phyloP scores from a whole-genome alignment of 2,113 vertebrate genomes.

The Apistogramma diplotaenia region DNA sequence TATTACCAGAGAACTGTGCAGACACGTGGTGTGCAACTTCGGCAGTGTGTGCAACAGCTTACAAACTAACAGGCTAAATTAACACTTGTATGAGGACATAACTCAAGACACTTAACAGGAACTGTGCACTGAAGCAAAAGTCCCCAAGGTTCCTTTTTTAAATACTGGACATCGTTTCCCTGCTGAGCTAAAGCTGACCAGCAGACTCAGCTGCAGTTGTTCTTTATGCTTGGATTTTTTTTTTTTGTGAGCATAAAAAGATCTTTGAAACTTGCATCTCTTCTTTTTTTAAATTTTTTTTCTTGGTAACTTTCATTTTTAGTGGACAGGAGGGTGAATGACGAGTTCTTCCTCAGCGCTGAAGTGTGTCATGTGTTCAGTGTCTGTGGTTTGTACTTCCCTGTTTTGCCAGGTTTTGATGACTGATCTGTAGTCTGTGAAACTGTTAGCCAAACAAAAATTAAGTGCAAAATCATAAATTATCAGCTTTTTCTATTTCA shows the following conservation, averaged over 20 bases:
- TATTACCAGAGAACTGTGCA: not conserved
- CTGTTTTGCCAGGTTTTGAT: not conserved
- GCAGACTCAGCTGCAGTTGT: not conserved
- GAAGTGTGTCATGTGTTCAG: not conserved
- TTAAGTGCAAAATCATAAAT: too few relatives aligned
- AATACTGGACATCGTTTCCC: not conserved
- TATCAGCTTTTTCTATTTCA: not conserved
- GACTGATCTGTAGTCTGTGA: not conserved
- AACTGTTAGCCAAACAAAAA: too few relatives aligned
- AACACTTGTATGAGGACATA: constrained; percentile 1
- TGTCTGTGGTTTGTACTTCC: constrained; percentile 15
- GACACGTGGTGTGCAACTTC: constrained; percentile 1
- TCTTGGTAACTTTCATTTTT: not conserved
- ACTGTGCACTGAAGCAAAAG: constrained; percentile 19
- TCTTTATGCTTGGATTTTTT: not conserved
- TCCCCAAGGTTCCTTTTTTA: constrained; percentile 27
- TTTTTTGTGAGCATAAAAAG: not conserved
- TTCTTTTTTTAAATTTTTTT: not conserved
- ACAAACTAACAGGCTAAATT: not conserved
- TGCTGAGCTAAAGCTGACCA: not conserved
- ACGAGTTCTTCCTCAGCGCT: not conserved
- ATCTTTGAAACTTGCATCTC: not conserved
- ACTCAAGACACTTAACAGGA: constrained; percentile 34
- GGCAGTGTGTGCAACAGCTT: not conserved
- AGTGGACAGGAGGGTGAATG: not conserved